phyloP scores from a whole-genome alignment of 2,888 invertebrate genomes.

The Trissoscelio sp. region DNA sequence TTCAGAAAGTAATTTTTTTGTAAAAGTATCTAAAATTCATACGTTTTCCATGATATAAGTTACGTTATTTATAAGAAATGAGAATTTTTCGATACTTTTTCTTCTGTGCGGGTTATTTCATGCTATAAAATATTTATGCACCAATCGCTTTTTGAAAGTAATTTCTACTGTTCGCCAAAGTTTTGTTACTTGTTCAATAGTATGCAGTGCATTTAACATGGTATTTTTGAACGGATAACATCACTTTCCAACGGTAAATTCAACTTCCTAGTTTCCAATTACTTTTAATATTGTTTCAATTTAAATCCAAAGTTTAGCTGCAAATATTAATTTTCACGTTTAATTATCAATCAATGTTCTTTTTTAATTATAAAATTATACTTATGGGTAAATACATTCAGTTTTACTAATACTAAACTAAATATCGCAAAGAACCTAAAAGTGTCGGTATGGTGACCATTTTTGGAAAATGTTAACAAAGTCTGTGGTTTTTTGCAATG shows the following conservation, averaged over 20 bases:
- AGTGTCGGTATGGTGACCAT: too few relatives aligned
- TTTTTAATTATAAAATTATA: too few relatives aligned
- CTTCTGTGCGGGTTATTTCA: neutral
- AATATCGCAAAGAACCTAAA: too few relatives aligned
- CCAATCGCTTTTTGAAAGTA: constrained; percentile 9
- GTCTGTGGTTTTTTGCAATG: too few relatives aligned
- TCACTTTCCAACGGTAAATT: neutral
- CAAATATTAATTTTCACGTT: too few relatives aligned
- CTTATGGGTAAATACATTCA: too few relatives aligned
- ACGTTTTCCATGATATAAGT: neutral
- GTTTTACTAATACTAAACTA: too few relatives aligned
- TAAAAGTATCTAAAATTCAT: constrained; percentile 11
- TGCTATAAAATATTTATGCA: neutral
- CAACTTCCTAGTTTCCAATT: neutral
- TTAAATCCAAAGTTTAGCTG: too few relatives aligned
- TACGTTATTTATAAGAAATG: constrained; percentile 13
- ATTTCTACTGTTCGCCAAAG: constrained; percentile 1
- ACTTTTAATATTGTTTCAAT: too few relatives aligned
- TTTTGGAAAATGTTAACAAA: too few relatives aligned
- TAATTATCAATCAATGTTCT: too few relatives aligned
- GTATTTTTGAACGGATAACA: neutral
- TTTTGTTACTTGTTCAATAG: neutral
- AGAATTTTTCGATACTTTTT: constrained; percentile 18
- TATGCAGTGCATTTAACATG: neutral
- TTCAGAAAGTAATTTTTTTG: constrained; percentile 17